Base-by-base conservation (phyloP, 2,888 invertebrate genomes). In the Acleris holmiana region DNA sequence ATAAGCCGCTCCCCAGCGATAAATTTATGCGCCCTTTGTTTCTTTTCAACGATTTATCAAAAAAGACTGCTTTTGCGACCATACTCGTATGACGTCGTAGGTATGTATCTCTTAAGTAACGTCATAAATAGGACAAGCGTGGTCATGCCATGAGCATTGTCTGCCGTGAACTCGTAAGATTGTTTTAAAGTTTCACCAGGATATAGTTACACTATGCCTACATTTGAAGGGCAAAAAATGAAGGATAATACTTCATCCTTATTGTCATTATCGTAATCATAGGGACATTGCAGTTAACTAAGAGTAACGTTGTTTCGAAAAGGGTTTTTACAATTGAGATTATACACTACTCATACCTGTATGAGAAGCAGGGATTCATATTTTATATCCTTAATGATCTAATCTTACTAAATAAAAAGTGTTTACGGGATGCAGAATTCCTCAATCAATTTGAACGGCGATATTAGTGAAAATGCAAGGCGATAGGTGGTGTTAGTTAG, bases 11-110 rank as follows among this genome's bases (percentile, higher is more conserved):
- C 76, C 77, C 76, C 73, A 76, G 71, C 84, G 82, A 85, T 87
- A 85, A 90, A 90, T 91, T 90, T 91, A 91, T 91, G 85, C 83
- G 86, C 80, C 88, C 89, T 91, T 92, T 91, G 89, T 91, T 88
- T 89, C 87, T 89, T 89, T 88, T 86, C 84, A 75, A 80, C 81
- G 82, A 90, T 90, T 87, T 86, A 89, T 89, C 87, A 89, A 88
- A 88, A 88, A 85, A 78, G 70, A 76, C 74, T 73, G 80, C 77
- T 79, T 80, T 83, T 84, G 78, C 82, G 69, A 69, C 64, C 67
- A 48, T 53, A 29, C 8, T 29, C 29, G 29, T 29, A 49, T 62
- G 66, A 68, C 53, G 67, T 54, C 71, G 69, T 72, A n/a, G n/a
- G n/a, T n/a, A 69, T 71, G 72, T 71, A 70, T 71, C 67, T 68